These are phyloP conservation scores for Dendroctonus valens DNA, from an alignment of 1,140 invertebrate genomes.

Conservation along the genomic window DNA sequence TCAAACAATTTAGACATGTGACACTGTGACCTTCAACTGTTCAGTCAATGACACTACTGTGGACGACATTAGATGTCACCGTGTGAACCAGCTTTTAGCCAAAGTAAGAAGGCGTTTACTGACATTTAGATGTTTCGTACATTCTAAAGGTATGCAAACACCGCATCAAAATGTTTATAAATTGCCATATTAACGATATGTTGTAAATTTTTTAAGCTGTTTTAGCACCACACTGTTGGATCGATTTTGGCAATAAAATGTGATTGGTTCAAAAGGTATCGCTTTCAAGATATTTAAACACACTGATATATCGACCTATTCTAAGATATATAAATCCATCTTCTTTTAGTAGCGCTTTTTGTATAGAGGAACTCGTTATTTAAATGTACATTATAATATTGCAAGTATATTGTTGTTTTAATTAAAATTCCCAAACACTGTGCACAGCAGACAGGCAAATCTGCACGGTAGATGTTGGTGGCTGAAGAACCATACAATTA, in stretches of 20 bases:
- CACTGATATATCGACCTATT: neutral
- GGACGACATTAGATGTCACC: no score
- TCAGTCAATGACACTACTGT: no score
- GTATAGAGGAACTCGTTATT: conserved; percentile 13
- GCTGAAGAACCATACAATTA: no score
- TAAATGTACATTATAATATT: conserved; percentile 6
- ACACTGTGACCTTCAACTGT: no score
- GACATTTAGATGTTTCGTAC: neutral
- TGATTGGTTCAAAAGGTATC: no score
- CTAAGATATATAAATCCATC: conserved; percentile 4
- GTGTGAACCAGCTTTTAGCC: no score
- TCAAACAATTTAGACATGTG: no score
- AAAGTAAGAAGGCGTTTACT: no score
- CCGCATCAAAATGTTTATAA: conserved; percentile 1
- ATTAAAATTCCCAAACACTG: no score
- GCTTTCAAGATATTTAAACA: conserved; percentile 3
- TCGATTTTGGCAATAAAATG: neutral
- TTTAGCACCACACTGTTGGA: neutral
- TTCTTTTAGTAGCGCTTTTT: conserved; percentile 7
- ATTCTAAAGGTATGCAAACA: neutral
- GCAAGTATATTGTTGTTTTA: neutral
- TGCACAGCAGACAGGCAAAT: no score
- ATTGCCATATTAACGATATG: conserved; percentile 12
- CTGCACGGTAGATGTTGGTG: no score
- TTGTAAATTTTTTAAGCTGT: conserved; percentile 2